phyloP scores from a whole-genome alignment of 2,797 vertebrate species.

The Halcyon badia region DNA sequence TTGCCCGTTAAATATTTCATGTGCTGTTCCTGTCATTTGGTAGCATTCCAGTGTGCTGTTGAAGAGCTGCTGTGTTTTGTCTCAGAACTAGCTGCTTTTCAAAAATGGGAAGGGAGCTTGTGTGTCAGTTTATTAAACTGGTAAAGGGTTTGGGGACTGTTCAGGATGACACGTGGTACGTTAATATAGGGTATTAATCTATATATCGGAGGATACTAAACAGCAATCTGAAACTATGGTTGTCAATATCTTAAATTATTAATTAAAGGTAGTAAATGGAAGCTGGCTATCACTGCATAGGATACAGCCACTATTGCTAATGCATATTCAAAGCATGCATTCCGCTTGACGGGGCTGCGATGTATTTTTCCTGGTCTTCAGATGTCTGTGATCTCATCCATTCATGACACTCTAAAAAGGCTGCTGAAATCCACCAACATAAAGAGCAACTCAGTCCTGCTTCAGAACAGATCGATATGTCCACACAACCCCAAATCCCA shows the following conservation, averaged over 20 bases:
- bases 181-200: background rate
- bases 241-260: constrained; percentile 77
- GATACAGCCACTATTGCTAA: background rate
- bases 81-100: background rate
- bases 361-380: constrained; percentile 2
- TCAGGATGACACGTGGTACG: background rate
- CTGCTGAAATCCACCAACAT: background rate
- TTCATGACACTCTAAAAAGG: background rate
- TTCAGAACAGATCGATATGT: background rate
- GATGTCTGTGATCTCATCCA: background rate
- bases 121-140: background rate
- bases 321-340: constrained; percentile 15
- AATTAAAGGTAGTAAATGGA: constrained; percentile 56
- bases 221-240: background rate
- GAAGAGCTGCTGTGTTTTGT: background rate
- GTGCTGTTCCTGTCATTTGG: background rate
- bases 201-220: background rate
- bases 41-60: background rate
- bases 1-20: constrained; percentile 33
- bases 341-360: background rate
- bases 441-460: constrained; percentile 27
- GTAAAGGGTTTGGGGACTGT: background rate
- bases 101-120: background rate
- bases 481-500: background rate
- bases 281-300: constrained; percentile 45